Percentiles rank a stretch among this genome's conserved stretches.
phyloP scores from a whole-genome alignment of 2,797 vertebrate genomes.

The Pangasius larnaudii region DNA sequence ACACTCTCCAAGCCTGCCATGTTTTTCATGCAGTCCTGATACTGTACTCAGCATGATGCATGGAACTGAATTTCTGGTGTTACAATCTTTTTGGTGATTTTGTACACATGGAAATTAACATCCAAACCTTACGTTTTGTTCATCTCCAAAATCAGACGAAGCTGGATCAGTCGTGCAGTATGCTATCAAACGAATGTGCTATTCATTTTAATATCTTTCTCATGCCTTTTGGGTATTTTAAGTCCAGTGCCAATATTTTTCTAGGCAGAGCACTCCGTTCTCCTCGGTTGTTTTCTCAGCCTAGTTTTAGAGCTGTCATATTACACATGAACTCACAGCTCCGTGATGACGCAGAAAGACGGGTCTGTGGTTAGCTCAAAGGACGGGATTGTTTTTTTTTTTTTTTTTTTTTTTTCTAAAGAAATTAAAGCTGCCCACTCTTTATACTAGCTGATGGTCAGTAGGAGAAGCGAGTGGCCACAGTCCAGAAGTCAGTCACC shows the following conservation, averaged over 20 bases:
- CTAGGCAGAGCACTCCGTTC: neutral
- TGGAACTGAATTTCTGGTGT: neutral
- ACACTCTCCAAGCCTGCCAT: constrained; percentile 12
- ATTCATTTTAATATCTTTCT: neutral
- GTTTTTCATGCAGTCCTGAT: constrained; percentile 3
- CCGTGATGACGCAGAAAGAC: neutral
- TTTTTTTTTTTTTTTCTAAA: neutral
- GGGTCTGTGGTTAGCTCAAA: neutral
- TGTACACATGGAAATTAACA: neutral
- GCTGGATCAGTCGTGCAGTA: neutral
- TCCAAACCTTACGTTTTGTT: neutral
- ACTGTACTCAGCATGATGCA: constrained; percentile 21
- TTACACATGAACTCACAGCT: neutral
- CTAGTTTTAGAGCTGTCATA: neutral
- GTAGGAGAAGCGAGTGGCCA: neutral
- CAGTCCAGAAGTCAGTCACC: neutral
- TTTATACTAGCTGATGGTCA: neutral
- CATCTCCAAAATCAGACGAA: too few species aligned
- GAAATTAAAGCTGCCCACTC: neutral
- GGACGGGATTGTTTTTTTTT: neutral
- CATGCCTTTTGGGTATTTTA: neutral
- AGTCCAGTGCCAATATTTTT: neutral
- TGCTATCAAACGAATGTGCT: neutral
- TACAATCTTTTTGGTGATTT: neutral
- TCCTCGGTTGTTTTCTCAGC: neutral